Percentiles rank a stretch among this genome's conserved stretches.
Evolutionary conservation across 2,797 vertebrate species (phyloP).

Genomic region (Limnodromus scolopaceus): DNA sequence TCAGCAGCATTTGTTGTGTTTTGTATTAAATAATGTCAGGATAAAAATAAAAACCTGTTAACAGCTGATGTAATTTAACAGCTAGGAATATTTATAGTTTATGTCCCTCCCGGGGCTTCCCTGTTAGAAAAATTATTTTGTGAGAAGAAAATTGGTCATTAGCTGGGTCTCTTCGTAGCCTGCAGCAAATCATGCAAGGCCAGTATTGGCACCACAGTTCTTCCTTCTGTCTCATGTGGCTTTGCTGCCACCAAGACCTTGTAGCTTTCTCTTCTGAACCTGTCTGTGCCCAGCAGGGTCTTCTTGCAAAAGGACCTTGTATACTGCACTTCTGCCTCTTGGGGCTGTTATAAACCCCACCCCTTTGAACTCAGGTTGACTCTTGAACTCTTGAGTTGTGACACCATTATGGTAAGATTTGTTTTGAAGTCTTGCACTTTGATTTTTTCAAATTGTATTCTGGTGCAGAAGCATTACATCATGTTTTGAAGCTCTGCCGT

Average conservation of each 20-base stretch:
- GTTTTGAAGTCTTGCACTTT: not conserved
- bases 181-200: not conserved
- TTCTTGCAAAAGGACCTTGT: not conserved
- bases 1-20: not conserved
- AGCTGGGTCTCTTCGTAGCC: not conserved
- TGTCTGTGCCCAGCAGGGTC: not conserved
- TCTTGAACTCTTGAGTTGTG: not conserved
- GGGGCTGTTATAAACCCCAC: not conserved
- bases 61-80: not conserved
- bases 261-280: not conserved
- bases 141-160: not conserved
- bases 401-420: not conserved
- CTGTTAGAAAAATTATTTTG: not conserved
- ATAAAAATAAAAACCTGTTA: slow-evolving; percentile 10
- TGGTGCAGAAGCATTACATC: not conserved
- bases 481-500: not conserved
- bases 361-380: not conserved
- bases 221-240: not conserved
- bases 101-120: not conserved
- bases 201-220: not conserved
- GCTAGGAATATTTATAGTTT: not conserved
- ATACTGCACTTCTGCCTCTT: rapidly evolving
- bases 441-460: not conserved
- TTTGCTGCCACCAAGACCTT: not conserved
- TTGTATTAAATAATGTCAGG: not conserved